These are phyloP conservation scores for Euwallacea fornicatus DNA, from an alignment of 1,140 invertebrate genomes.

Conservation along the genomic window DNA sequence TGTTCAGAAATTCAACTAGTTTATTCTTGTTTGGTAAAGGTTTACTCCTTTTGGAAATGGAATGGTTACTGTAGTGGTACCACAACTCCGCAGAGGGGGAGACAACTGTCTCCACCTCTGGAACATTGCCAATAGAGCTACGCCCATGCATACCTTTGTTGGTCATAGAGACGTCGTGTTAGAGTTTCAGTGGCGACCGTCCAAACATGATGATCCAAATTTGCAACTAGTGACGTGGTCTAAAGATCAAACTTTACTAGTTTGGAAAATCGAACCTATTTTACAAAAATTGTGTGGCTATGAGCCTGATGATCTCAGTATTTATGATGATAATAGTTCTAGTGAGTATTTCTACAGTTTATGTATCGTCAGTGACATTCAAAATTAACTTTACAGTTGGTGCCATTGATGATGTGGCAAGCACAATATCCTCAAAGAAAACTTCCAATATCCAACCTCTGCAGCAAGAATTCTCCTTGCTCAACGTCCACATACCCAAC, in stretches of 20 bases:
- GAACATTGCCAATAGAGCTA: conserved; percentile 70
- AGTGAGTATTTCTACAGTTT: conserved; percentile 17
- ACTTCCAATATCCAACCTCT: conserved; percentile 55
- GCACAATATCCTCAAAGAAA: conserved; percentile 32
- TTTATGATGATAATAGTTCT: conserved; percentile 43
- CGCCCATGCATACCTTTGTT: conserved; percentile 83
- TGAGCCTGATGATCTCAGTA: conserved; percentile 58
- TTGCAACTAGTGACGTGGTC: conserved; percentile 95
- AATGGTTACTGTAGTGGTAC: conserved; percentile 85
- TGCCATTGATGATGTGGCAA: conserved; percentile 21
- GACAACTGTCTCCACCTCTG: conserved; percentile 83
- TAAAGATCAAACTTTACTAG: conserved; percentile 86
- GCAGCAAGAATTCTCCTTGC: conserved; percentile 84
- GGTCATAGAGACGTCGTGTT: conserved; percentile 92
- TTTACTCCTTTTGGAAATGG: conserved; percentile 88
- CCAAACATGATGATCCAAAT: conserved; percentile 63
- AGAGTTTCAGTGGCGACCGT: conserved; percentile 90
- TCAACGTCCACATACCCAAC: conserved; percentile 86
- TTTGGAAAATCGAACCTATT: conserved; percentile 86
- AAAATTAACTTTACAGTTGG: conserved; percentile 4
- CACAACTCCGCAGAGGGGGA: conserved; percentile 79
- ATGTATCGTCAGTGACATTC: neutral
- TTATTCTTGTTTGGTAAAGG: conserved; percentile 3
- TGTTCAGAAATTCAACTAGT: neutral
- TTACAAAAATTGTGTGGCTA: conserved; percentile 73